phyloP scores from a whole-genome alignment of 35 echinoderm and acorn worm species.

The Heliocidaris erythrogramma region DNA sequence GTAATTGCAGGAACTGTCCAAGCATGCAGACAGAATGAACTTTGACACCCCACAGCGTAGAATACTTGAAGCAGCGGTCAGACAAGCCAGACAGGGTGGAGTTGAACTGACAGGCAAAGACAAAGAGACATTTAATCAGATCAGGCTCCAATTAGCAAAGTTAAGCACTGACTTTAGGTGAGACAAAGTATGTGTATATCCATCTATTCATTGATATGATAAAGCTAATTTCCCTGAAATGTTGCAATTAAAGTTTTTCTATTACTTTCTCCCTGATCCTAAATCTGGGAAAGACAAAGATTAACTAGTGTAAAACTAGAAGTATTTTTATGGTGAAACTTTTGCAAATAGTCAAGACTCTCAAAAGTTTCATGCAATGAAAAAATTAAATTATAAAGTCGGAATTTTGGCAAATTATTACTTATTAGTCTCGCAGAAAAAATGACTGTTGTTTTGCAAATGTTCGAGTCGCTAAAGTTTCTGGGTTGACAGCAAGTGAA shows the following conservation, averaged over 20 bases:
- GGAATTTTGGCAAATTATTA: no score
- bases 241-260: no score
- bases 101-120: constrained; percentile 74
- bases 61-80: constrained; percentile 61
- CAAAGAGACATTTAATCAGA: constrained; percentile 82
- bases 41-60: constrained; percentile 74
- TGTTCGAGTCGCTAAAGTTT: no score
- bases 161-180: constrained; percentile 80
- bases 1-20: constrained; percentile 14
- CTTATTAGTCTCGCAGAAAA: no score
- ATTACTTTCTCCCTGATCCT: no score
- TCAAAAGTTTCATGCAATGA: background rate
- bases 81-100: constrained; percentile 65
- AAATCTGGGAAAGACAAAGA: no score
- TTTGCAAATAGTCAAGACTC: no score
- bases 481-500: no score
- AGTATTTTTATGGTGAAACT: no score
- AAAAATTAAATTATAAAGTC: background rate
- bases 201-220: background rate
- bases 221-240: no score
- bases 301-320: no score
- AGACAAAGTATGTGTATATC: constrained; percentile 22
- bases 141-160: constrained; percentile 67
- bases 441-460: no score
- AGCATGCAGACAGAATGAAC: constrained; percentile 15